Evolutionary conservation across 2,888 invertebrate genomes (phyloP).

Genomic region (Antheraea assamensis): DNA sequence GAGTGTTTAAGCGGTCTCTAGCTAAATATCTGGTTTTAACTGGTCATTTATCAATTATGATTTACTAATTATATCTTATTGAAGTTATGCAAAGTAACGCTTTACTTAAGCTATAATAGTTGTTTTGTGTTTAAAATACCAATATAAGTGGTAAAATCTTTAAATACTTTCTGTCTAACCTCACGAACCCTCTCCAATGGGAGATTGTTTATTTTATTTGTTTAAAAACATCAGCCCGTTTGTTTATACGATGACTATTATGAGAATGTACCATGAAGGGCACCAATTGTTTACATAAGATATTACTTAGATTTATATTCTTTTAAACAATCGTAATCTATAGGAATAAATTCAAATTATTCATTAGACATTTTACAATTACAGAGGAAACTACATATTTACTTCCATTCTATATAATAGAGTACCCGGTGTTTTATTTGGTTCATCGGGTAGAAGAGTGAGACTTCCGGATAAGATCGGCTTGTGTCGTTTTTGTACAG

Average conservation of each 20-base stretch:
- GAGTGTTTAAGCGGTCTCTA: no score
- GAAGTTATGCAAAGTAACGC: no score
- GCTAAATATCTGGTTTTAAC: no score
- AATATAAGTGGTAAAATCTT: neutral
- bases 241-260: conserved; percentile 14
- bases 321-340: neutral
- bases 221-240: conserved; percentile 30
- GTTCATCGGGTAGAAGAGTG: no score
- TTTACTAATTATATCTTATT: no score
- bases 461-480: no score
- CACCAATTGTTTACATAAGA: neutral
- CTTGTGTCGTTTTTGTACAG: no score
- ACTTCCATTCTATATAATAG: neutral
- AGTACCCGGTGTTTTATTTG: no score
- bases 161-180: conserved; percentile 10
- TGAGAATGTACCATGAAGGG: conserved; percentile 5
- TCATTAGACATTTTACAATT: neutral
- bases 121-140: neutral
- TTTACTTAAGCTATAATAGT: neutral
- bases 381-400: neutral
- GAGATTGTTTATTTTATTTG: conserved; percentile 15
- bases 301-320: conserved; percentile 9
- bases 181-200: conserved; percentile 10
- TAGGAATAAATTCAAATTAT: neutral
- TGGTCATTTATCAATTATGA: no score